phyloP scores from a whole-genome alignment of 2,113 vertebrate species.

The Salvelinus alpinus region DNA sequence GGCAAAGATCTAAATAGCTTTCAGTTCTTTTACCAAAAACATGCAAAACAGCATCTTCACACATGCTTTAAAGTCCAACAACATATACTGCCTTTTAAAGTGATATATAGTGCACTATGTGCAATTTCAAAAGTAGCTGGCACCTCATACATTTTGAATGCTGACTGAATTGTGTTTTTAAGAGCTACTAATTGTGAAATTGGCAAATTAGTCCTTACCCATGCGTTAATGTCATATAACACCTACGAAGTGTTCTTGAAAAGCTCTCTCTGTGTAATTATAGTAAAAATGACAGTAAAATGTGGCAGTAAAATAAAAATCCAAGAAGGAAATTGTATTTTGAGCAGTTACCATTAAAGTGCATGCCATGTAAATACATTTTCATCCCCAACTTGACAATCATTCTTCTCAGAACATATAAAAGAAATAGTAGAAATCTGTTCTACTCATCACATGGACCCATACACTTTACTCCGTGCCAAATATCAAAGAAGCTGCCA shows the following conservation, averaged over 20 bases:
- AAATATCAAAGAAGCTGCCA: neutral
- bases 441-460: neutral
- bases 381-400: too few species aligned
- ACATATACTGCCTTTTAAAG: conserved; percentile 9
- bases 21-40: conserved; percentile 22
- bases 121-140: conserved; percentile 10
- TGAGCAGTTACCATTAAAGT: neutral
- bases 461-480: neutral
- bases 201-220: conserved; percentile 7
- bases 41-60: conserved; percentile 33
- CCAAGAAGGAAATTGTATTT: too few species aligned
- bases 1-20: conserved; percentile 3
- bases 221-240: neutral
- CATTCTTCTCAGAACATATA: neutral
- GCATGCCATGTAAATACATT: neutral
- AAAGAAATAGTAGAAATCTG: neutral
- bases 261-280: neutral
- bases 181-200: neutral
- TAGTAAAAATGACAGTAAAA: conserved; percentile 20
- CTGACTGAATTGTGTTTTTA: conserved; percentile 18
- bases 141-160: conserved; percentile 10
- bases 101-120: conserved; percentile 16
- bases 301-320: conserved; percentile 19
- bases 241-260: conserved; percentile 15
- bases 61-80: conserved; percentile 16